Evolutionary conservation across 2,888 invertebrate genomes (phyloP).

Genomic region (Orthosia gracilis): DNA sequence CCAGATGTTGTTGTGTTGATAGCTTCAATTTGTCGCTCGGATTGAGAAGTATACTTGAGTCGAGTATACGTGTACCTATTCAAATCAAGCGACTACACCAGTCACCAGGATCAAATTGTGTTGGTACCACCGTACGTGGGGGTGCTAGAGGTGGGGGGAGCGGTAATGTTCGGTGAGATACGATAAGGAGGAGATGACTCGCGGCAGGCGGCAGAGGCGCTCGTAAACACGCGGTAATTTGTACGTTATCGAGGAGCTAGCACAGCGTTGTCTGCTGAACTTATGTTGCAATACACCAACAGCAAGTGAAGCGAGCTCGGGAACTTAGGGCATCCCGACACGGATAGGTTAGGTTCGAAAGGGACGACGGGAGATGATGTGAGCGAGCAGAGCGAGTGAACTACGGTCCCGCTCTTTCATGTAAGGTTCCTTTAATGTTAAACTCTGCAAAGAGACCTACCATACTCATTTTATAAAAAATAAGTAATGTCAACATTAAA

Average conservation of each 20-base stretch:
- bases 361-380: too few relatives aligned
- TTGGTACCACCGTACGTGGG: neutral
- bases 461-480: too few relatives aligned
- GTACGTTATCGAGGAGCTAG: conserved; percentile 32
- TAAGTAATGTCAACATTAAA: too few relatives aligned
- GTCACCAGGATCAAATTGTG: conserved; percentile 1
- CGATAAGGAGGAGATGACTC: conserved; percentile 18
- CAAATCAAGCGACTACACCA: conserved; percentile 7
- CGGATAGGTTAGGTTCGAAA: too few relatives aligned
- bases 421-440: too few relatives aligned
- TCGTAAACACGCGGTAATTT: conserved; percentile 46
- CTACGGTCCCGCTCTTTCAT: too few relatives aligned
- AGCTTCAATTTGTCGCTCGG: neutral
- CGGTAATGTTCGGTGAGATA: conserved; percentile 24
- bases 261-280: neutral
- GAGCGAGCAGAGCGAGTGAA: too few relatives aligned
- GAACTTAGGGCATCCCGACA: too few relatives aligned
- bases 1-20: neutral
- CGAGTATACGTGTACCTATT: neutral
- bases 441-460: too few relatives aligned
- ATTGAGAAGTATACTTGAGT: neutral
- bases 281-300: neutral
- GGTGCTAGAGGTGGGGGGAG: neutral
- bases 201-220: conserved; percentile 1
- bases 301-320: too few relatives aligned